Evolutionary conservation across 1,140 invertebrate species (phyloP), one percentile per base, ranked within the genome.

Genomic region (Drosophila ananassae): DNA sequence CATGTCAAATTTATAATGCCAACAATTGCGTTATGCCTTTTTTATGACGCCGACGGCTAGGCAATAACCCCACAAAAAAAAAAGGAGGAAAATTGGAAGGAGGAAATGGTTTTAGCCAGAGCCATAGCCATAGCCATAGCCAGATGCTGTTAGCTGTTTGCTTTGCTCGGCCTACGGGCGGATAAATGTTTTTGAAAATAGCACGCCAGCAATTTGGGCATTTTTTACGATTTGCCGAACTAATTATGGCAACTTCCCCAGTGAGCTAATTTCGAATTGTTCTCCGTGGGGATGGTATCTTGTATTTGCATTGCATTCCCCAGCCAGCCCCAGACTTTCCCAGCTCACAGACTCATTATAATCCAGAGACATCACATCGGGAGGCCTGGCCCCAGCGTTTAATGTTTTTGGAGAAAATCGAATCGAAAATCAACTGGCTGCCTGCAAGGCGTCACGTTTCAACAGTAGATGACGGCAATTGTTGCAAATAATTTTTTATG

Each of bases 401-500:
- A 32, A 32, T 32, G 32, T 8, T 57, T 55, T 57, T 25, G 22
- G 25, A n/a, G 44, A 73, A 80, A 87, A 87, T 87, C 82, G 77
- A 81, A 78, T 59, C 32, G 68, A 82, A 85, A 85, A 78, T 87
- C 62, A 74, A 79, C 62, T 64, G 13, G 58, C 68, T 77, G 58
- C 84, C 77, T 79, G 34, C 66, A n/a, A 74, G 83, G 73, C 73
- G 62, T 89, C 83, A 89, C 83, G 83, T 89, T 89, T 84, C 73
- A 53, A 53, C 60, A 39, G 56, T 74, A 82, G 75, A 79, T 77
- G 84, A 89, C 63, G 84, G 77, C 84, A 89, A 89, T 89, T 89
- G 79, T 84, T 89, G 84, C 84, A 84, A 89, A 89, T 89, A 77
- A 89, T 89, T 89, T 89, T 73, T 80, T 84, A 89, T 89, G 75